Conservation (phyloP, 2,888 invertebrate species). For the Machimus atricapillus region DNA sequence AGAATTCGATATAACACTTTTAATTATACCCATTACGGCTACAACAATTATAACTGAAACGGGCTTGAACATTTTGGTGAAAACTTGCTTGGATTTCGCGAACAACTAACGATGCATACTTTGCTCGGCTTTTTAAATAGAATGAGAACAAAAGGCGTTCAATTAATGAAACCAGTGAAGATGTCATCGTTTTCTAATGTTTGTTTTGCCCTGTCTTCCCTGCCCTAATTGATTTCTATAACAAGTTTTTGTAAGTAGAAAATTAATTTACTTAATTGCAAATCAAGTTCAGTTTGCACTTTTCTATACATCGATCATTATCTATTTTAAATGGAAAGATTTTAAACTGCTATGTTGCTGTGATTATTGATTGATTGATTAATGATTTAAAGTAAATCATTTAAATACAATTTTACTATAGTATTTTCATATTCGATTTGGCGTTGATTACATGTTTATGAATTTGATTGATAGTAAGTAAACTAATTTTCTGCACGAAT, state of each 20-base stretch:
- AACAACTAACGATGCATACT: background rate
- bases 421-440: no score
- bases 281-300: no score
- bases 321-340: no score
- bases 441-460: no score
- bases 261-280: background rate
- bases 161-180: slow-evolving; percentile 1
- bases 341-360: no score
- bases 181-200: background rate
- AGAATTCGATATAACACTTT: background rate
- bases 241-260: background rate
- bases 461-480: no score
- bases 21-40: background rate
- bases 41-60: background rate
- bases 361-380: no score
- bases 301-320: no score
- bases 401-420: no score
- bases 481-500: no score
- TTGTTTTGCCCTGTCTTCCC: background rate
- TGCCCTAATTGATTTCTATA: background rate
- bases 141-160: background rate
- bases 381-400: no score
- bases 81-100: background rate
- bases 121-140: background rate
- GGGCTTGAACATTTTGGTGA: background rate